A percentile compares a stretch with the other conserved stretches of the same genome.
Conservation (phyloP, 1,140 invertebrate species). For the Caenorhabditis elegans region DNA sequence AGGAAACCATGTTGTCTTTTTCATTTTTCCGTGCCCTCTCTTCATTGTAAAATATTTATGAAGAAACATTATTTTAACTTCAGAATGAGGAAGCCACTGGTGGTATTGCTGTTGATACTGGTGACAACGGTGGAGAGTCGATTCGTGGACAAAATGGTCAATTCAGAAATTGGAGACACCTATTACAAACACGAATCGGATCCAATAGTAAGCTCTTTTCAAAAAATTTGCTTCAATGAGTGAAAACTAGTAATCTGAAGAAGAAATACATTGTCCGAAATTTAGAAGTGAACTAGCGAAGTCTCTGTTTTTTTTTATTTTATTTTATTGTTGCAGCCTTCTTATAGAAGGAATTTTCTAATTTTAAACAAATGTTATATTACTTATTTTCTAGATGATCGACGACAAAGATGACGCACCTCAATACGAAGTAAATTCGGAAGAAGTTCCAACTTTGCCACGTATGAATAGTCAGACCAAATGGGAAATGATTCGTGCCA, state of each 20-base stretch:
- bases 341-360: not conserved
- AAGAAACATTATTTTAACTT: too few species aligned
- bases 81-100: constrained; percentile 40
- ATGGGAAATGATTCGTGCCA: not conserved
- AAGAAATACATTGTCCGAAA: too few species aligned
- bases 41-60: too few species aligned
- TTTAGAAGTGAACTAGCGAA: too few species aligned
- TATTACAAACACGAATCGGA: not conserved
- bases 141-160: not conserved
- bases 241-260: too few species aligned
- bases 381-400: not conserved
- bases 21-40: not conserved
- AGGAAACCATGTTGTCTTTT: too few species aligned
- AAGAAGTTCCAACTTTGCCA: not conserved
- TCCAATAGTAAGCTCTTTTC: not conserved
- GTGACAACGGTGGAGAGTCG: not conserved
- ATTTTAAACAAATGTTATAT: not conserved
- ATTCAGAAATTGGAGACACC: not conserved
- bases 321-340: too few species aligned
- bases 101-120: constrained; percentile 12
- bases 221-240: not conserved
- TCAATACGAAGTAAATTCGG: not conserved
- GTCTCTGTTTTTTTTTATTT: too few species aligned
- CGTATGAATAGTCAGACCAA: not conserved
- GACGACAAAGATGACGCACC: not conserved